Evolutionary conservation across 2,797 vertebrate genomes (phyloP).

Genomic region (Parotocinclus haroldoi): DNA sequence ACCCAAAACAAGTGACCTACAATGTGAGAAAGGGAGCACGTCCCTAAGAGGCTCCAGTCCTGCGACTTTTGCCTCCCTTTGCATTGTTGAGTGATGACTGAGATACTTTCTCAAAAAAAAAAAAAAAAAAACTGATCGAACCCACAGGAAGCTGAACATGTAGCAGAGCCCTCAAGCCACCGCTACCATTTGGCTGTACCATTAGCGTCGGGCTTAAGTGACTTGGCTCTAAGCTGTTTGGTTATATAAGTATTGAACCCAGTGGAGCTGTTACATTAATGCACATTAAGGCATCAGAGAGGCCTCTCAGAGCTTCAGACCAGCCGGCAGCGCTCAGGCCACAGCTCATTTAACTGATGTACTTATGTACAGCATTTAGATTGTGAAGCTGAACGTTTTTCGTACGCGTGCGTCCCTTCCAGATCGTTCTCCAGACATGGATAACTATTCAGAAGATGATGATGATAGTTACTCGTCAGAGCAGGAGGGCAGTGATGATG

Average conservation of each 20-base stretch:
- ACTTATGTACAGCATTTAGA: too few species aligned
- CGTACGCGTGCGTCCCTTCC: conserved; percentile 5
- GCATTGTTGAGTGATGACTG: too few species aligned
- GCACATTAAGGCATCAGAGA: conserved; percentile 39
- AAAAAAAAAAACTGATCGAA: too few species aligned
- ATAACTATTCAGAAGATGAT: conserved; percentile 64
- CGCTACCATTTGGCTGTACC: conserved; percentile 6
- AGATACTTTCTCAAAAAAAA: too few species aligned
- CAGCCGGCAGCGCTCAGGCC: conserved; percentile 7
- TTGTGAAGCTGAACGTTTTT: neutral
- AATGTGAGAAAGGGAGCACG: too few species aligned
- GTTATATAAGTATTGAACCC: conserved; percentile 27
- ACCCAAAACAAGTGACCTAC: too few species aligned
- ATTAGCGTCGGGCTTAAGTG: conserved; percentile 15
- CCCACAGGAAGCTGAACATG: too few species aligned
- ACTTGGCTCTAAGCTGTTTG: conserved; percentile 12
- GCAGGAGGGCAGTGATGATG: conserved; percentile 61
- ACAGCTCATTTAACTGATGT: neutral
- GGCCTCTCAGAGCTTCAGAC: conserved; percentile 19
- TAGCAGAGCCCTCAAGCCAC: too few species aligned
- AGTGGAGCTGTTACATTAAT: conserved; percentile 19
- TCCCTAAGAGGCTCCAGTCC: too few species aligned
- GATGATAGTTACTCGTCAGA: conserved; percentile 64
- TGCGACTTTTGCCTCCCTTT: too few species aligned
- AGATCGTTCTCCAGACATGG: conserved; percentile 61